Evolutionary conservation across 2,888 invertebrate species (phyloP).

Genomic region (Panopea generosa): DNA sequence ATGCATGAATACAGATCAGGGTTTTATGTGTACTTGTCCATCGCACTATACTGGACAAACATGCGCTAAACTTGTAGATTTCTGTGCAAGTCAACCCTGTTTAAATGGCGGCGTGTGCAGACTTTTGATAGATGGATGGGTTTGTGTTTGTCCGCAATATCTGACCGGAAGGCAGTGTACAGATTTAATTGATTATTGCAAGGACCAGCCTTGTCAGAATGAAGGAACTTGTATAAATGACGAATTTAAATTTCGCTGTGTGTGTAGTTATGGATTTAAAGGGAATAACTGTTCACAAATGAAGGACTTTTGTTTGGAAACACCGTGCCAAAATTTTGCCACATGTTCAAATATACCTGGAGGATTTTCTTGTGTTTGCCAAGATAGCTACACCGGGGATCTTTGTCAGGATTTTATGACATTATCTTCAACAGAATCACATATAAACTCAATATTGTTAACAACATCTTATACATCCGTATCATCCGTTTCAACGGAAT

Average conservation of each 20-base stretch:
- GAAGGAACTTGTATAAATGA: slow-evolving; percentile 38
- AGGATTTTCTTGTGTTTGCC: slow-evolving; percentile 42
- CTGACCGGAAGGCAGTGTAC: slow-evolving; percentile 44
- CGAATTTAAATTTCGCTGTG: slow-evolving; percentile 39
- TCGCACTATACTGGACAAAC: slow-evolving; percentile 28
- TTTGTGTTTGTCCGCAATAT: slow-evolving; percentile 44
- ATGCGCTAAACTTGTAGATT: slow-evolving; percentile 22
- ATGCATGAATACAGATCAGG: slow-evolving; percentile 36
- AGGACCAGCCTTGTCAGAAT: slow-evolving; percentile 39
- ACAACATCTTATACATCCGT: not conserved
- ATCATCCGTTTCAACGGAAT: not conserved
- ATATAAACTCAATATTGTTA: not conserved
- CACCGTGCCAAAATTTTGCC: slow-evolving; percentile 42
- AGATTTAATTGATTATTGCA: slow-evolving; percentile 40
- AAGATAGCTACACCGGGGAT: slow-evolving; percentile 28
- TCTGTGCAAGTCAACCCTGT: slow-evolving; percentile 49
- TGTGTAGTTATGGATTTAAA: slow-evolving; percentile 46
- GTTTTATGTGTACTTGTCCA: slow-evolving; percentile 38
- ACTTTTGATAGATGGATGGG: slow-evolving; percentile 18
- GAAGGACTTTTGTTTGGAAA: slow-evolving; percentile 36
- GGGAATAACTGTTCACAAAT: slow-evolving; percentile 32
- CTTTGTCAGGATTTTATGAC: slow-evolving; percentile 31
- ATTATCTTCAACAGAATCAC: slow-evolving; percentile 2
- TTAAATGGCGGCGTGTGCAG: slow-evolving; percentile 40
- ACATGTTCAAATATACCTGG: slow-evolving; percentile 45